A percentile compares a stretch with the other conserved stretches of the same genome.
phyloP scores from a whole-genome alignment of 2,888 invertebrate species.

The Andrena chrysosceles region DNA sequence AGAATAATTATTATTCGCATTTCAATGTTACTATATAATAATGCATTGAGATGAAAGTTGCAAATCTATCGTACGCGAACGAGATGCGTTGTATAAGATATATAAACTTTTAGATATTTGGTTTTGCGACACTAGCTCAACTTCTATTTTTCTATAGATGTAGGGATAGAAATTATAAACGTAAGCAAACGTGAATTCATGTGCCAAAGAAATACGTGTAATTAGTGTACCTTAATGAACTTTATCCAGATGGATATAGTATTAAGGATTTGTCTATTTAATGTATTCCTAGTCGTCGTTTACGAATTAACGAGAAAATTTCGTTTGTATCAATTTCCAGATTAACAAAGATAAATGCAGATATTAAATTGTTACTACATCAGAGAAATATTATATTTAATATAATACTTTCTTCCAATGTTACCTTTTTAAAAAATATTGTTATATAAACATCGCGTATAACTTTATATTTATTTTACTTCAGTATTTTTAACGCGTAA shows the following conservation, averaged over 20 bases:
- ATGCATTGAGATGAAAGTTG: not conserved
- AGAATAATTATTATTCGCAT: not conserved
- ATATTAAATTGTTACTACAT: not conserved
- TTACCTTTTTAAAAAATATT: not conserved
- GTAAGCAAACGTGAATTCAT: constrained; percentile 81
- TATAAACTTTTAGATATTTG: constrained; percentile 39
- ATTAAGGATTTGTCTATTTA: constrained; percentile 29
- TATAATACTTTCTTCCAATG: not conserved
- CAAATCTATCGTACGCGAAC: constrained; percentile 14
- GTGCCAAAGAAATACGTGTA: constrained; percentile 81
- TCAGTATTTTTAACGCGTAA: not conserved
- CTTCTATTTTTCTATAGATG: constrained; percentile 60
- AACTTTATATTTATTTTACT: too few relatives aligned
- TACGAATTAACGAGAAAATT: not conserved
- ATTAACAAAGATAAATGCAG: not conserved
- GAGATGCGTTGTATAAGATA: constrained; percentile 17
- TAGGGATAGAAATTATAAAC: constrained; percentile 44
- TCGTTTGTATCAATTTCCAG: not conserved
- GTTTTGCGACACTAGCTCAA: constrained; percentile 33
- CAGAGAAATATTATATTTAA: not conserved
- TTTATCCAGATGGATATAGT: constrained; percentile 27
- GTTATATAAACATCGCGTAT: not conserved
- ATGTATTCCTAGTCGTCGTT: not conserved
- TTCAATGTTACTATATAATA: not conserved
- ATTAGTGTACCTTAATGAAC: constrained; percentile 53